Conservation (phyloP, 2,888 invertebrate genomes). For the Erannis defoliaria region DNA sequence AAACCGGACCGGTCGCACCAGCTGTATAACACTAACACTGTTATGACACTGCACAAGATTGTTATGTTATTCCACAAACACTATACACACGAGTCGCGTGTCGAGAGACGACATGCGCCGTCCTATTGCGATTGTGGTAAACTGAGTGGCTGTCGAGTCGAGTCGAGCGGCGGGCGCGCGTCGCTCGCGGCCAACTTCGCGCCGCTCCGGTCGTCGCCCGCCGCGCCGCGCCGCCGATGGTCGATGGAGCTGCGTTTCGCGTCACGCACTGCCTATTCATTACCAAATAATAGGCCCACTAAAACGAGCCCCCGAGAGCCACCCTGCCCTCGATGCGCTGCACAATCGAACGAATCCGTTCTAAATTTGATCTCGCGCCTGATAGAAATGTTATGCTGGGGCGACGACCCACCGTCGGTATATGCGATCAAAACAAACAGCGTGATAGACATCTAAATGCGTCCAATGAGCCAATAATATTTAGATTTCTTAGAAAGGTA, state of each 20-base stretch:
- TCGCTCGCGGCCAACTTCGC: slow-evolving; percentile 68
- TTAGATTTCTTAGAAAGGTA: slow-evolving; percentile 24
- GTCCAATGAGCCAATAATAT: slow-evolving; percentile 47
- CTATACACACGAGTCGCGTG: slow-evolving; percentile 77
- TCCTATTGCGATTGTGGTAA: slow-evolving; percentile 73
- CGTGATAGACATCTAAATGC: slow-evolving; percentile 52
- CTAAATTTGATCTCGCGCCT: slow-evolving; percentile 63
- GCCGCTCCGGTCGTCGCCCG: slow-evolving; percentile 65
- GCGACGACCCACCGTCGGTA: slow-evolving; percentile 73
- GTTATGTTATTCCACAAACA: slow-evolving; percentile 84
- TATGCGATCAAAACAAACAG: slow-evolving; percentile 61
- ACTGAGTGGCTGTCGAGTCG: slow-evolving; percentile 77
- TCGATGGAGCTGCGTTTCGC: slow-evolving; percentile 78
- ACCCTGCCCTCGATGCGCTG: slow-evolving; percentile 33
- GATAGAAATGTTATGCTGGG: slow-evolving; percentile 70
- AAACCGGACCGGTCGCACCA: slow-evolving; percentile 74
- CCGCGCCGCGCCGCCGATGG: slow-evolving; percentile 65
- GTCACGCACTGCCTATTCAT: slow-evolving; percentile 79
- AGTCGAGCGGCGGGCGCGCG: slow-evolving; percentile 43
- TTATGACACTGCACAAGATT: slow-evolving; percentile 80
- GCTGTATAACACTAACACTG: slow-evolving; percentile 75
- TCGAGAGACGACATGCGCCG: slow-evolving; percentile 75
- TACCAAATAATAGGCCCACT: slow-evolving; percentile 59
- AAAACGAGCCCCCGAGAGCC: slow-evolving; percentile 52
- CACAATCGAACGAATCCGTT: slow-evolving; percentile 57